phyloP scores from a whole-genome alignment of 2,888 invertebrate genomes.

The Napeogenes sylphis region DNA sequence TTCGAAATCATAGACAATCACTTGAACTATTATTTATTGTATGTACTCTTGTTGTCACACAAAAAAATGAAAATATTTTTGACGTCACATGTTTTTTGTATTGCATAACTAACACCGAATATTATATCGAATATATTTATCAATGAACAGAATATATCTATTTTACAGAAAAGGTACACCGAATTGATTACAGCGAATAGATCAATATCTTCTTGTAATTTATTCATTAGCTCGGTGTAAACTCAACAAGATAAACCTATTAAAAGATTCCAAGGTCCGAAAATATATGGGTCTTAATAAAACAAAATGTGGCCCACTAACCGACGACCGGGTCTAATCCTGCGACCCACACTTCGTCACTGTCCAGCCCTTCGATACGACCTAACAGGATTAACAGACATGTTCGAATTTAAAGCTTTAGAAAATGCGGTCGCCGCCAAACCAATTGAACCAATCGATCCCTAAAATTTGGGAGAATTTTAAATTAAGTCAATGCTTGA shows the following conservation, averaged over 20 bases:
- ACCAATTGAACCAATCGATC: slow-evolving; percentile 22
- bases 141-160: too few relatives aligned
- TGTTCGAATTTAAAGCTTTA: slow-evolving; percentile 54
- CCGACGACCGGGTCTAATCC: slow-evolving; percentile 33
- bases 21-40: too few relatives aligned
- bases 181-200: neutral
- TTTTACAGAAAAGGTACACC: too few relatives aligned
- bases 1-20: too few relatives aligned
- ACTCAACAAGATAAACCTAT: slow-evolving; percentile 7
- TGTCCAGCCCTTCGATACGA: slow-evolving; percentile 60
- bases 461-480: neutral
- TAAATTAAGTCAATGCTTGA: neutral
- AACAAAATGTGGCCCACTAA: slow-evolving; percentile 36
- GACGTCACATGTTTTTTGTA: too few relatives aligned
- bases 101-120: too few relatives aligned
- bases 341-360: slow-evolving; percentile 50
- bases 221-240: slow-evolving; percentile 1
- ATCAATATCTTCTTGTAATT: slow-evolving; percentile 3
- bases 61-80: too few relatives aligned
- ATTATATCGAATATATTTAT: too few relatives aligned
- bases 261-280: slow-evolving; percentile 6
- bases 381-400: slow-evolving; percentile 66
- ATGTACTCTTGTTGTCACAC: too few relatives aligned
- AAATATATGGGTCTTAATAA: slow-evolving; percentile 34
- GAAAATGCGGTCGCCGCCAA: slow-evolving; percentile 30